These are phyloP conservation scores for Chromobotia macracanthus DNA, from an alignment of 2,797 vertebrate genomes.

Conservation along the genomic window DNA sequence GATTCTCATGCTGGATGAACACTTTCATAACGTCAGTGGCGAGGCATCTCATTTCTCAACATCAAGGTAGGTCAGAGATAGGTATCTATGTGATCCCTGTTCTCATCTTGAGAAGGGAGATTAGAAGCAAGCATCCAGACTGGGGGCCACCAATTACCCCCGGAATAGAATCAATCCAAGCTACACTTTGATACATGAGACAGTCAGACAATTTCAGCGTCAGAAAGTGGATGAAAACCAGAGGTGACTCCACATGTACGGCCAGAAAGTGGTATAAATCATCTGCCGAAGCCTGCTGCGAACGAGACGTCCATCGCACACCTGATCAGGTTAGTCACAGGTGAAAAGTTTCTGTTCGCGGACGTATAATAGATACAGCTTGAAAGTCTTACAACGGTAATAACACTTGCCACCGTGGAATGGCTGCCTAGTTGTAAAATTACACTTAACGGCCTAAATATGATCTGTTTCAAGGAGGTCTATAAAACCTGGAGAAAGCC, in stretches of 20 bases:
- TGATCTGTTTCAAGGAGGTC: background rate
- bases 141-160: conserved; percentile 59
- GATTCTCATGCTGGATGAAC: conserved; percentile 12
- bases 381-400: background rate
- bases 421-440: background rate
- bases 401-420: background rate
- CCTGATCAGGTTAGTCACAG: conserved; percentile 21
- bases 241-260: conserved; percentile 21
- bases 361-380: background rate
- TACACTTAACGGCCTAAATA: background rate
- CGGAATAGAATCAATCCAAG: conserved; percentile 62
- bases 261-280: conserved; percentile 25
- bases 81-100: conserved; percentile 66
- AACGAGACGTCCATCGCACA: conserved; percentile 27
- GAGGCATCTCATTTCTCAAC: conserved; percentile 57
- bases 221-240: conserved; percentile 32
- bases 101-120: conserved; percentile 66
- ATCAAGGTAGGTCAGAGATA: conserved; percentile 66
- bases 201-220: conserved; percentile 45
- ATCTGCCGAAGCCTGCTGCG: conserved; percentile 42
- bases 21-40: conserved; percentile 30
- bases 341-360: conserved; percentile 9
- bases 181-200: conserved; percentile 50
- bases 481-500: too few relatives aligned
- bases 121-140: conserved; percentile 64